Percentiles rank a stretch among this genome's conserved stretches.
These are phyloP conservation scores for Macquaria ambigua DNA, from an alignment of 2,113 vertebrate species.

Conservation along the genomic window DNA sequence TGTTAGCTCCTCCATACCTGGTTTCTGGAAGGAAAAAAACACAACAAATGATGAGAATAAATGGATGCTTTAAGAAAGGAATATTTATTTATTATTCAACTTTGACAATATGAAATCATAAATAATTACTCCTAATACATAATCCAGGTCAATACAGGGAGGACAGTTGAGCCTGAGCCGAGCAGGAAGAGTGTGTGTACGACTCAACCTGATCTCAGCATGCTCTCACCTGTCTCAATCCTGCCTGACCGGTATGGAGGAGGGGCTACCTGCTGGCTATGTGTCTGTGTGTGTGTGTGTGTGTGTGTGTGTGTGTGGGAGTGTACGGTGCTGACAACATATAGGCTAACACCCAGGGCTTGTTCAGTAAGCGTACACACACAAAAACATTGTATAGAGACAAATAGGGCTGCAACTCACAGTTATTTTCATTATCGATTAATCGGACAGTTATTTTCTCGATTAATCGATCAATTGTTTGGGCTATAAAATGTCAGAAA, in stretches of 20 bases:
- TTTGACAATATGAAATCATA: not conserved
- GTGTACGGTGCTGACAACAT: not conserved
- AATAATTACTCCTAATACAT: not conserved
- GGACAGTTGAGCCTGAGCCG: slow-evolving; percentile 34
- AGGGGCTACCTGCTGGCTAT: slow-evolving; percentile 53
- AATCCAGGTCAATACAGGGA: slow-evolving; percentile 36
- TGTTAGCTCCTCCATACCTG: slow-evolving; percentile 93
- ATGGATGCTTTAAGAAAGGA: not conserved
- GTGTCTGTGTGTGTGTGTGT: not conserved
- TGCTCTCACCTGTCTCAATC: slow-evolving; percentile 82
- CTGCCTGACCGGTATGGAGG: slow-evolving; percentile 81
- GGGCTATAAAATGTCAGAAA: not conserved
- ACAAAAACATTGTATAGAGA: not conserved
- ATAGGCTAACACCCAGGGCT: not conserved
- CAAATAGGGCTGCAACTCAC: not conserved
- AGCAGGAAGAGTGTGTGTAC: slow-evolving; percentile 30
- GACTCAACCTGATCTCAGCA: slow-evolving; percentile 62
- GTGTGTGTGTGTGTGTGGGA: not conserved
- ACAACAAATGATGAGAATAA: not conserved
- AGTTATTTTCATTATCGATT: not conserved
- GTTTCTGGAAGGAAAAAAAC: slow-evolving; percentile 70
- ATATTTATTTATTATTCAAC: not conserved
- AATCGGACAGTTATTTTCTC: not conserved
- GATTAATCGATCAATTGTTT: not conserved
- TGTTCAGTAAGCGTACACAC: not conserved